Percentiles rank a stretch among this genome's conserved stretches.
Evolutionary conservation across 2,797 vertebrate species (phyloP).

Genomic region (Discoglossus pictus): DNA sequence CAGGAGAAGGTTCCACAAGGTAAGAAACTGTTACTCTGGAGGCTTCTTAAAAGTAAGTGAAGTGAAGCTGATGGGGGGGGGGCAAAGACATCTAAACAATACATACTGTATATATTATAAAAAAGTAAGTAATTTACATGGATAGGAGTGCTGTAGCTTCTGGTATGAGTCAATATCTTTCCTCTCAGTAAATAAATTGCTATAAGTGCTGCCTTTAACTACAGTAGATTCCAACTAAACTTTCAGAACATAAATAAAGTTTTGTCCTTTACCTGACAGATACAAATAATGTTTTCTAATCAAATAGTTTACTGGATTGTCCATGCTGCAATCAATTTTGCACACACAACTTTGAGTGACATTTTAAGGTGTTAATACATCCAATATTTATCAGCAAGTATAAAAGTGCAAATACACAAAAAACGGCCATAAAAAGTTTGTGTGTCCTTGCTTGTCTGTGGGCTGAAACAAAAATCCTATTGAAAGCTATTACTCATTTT

Average conservation of each 20-base stretch:
- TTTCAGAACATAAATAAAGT: not conserved
- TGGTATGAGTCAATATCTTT: too few species aligned
- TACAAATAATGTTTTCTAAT: conserved; percentile 2
- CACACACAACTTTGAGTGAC: not conserved
- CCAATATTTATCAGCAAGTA: not conserved
- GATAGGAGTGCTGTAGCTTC: too few species aligned
- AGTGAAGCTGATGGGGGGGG: too few species aligned
- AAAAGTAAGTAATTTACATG: too few species aligned
- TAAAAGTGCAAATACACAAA: conserved; percentile 3
- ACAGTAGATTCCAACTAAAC: too few species aligned
- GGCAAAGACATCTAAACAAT: too few species aligned
- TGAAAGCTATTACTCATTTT: conserved; percentile 48
- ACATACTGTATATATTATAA: too few species aligned
- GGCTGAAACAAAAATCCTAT: conserved; percentile 37
- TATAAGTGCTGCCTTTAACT: too few species aligned
- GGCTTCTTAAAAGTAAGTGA: too few species aligned
- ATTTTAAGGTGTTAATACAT: not conserved
- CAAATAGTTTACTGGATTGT: not conserved
- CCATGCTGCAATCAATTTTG: not conserved
- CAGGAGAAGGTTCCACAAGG: too few species aligned
- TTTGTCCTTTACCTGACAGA: conserved; percentile 2
- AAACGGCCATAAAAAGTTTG: not conserved
- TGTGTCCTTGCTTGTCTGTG: conserved; percentile 28
- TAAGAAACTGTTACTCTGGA: too few species aligned
- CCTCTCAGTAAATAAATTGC: too few species aligned